Evolutionary conservation across 2,113 vertebrate genomes (phyloP).

Genomic region (Nothoprocta perdicaria): DNA sequence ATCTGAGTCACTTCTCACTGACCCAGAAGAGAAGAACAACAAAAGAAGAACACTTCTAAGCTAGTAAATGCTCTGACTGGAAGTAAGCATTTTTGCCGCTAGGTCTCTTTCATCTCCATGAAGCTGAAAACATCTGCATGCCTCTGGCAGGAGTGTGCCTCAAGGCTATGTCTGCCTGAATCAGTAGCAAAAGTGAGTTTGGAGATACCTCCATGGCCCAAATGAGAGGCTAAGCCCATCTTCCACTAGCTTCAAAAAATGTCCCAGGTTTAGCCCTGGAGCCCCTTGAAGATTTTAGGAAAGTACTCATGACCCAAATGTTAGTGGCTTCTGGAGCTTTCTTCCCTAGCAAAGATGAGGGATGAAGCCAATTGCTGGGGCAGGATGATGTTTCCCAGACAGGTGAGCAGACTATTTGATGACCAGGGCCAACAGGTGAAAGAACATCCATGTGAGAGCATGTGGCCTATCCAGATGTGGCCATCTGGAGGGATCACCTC

Average conservation of each 20-base stretch:
- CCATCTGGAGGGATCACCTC: background rate
- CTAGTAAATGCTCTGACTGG: background rate
- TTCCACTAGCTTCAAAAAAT: background rate
- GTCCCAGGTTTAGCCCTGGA: background rate
- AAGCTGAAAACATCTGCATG: background rate
- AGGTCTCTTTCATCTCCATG: background rate
- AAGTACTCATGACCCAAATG: background rate
- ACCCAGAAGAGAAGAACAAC: constrained; percentile 30
- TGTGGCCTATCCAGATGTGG: too few species aligned
- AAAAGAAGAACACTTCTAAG: background rate
- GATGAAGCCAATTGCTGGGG: background rate
- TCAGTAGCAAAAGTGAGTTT: background rate
- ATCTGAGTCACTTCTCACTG: constrained; percentile 6
- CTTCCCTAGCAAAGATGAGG: background rate
- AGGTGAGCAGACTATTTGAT: background rate
- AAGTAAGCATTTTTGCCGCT: constrained; percentile 5
- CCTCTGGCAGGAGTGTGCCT: background rate
- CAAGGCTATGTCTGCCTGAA: background rate
- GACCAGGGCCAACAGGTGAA: background rate
- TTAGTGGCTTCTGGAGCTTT: background rate
- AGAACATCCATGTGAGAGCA: background rate
- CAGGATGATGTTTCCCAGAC: background rate
- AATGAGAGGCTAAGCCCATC: background rate
- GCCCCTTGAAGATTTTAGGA: background rate
- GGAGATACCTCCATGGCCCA: background rate